Conservation (phyloP, 2,888 invertebrate genomes). For the Synanthedon andrenaeformis region DNA sequence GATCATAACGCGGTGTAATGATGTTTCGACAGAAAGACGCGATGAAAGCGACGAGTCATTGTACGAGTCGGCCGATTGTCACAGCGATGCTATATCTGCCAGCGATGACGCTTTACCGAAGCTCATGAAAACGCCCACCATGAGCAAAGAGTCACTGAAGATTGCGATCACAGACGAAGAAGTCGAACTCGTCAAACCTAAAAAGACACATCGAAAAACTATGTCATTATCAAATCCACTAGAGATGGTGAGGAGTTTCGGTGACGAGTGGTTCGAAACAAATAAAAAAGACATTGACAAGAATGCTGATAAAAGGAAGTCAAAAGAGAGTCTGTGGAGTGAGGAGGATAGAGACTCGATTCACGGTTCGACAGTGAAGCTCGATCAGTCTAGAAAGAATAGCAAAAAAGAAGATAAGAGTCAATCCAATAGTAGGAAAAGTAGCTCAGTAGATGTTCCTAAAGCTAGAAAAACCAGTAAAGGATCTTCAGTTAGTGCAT, state of each 20-base stretch:
- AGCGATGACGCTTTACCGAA: conserved; percentile 54
- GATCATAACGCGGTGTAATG: background rate
- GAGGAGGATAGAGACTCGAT: conserved; percentile 60
- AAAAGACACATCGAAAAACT: conserved; percentile 59
- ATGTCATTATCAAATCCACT: conserved; percentile 63
- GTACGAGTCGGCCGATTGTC: conserved; percentile 62
- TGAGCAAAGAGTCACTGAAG: conserved; percentile 62
- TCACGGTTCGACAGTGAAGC: conserved; percentile 43
- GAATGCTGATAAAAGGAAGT: conserved; percentile 53
- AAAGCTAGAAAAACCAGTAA: conserved; percentile 55
- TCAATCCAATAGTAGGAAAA: conserved; percentile 38
- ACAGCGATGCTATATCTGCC: conserved; percentile 57
- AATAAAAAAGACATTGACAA: conserved; percentile 50
- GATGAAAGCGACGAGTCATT: conserved; percentile 64
- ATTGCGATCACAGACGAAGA: conserved; percentile 61
- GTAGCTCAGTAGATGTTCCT: conserved; percentile 38
- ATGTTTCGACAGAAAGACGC: conserved; percentile 45
- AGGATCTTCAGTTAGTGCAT: conserved; percentile 53
- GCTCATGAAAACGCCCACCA: conserved; percentile 49
- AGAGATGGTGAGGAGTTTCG: conserved; percentile 57
- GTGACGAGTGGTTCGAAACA: conserved; percentile 59
- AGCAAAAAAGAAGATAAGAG: conserved; percentile 54
- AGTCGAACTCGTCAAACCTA: conserved; percentile 35
- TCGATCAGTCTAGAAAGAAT: conserved; percentile 48
- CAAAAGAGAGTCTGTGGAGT: conserved; percentile 61